Percentiles rank a stretch among this genome's conserved stretches.
phyloP scores from a whole-genome alignment of 92 coral and sea anemone genomes.

The Phenganax stokvisi region DNA sequence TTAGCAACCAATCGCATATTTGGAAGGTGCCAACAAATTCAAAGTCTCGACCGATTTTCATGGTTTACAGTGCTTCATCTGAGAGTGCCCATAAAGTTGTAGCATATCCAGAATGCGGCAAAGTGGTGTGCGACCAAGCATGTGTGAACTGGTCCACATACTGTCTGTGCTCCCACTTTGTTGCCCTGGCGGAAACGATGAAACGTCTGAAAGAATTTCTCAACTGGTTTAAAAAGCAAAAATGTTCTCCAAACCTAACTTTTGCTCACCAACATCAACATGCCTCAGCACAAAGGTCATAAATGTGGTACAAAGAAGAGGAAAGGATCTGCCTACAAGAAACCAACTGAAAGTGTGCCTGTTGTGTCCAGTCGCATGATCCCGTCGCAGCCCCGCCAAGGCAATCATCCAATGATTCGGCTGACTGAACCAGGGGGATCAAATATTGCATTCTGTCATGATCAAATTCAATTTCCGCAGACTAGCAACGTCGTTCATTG shows the following conservation, averaged over 20 bases:
- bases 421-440: neutral
- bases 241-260: slow-evolving; percentile 39
- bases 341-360: slow-evolving; percentile 36
- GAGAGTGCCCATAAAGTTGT: slow-evolving; percentile 39
- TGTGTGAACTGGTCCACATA: slow-evolving; percentile 47
- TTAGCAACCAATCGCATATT: slow-evolving; percentile 18
- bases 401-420: neutral
- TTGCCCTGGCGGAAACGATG: slow-evolving; percentile 49
- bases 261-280: slow-evolving; percentile 42
- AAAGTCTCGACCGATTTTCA: neutral
- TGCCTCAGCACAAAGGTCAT: slow-evolving; percentile 48
- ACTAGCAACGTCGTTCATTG: neutral
- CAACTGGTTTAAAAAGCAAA: slow-evolving; percentile 38
- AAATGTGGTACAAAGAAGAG: slow-evolving; percentile 47
- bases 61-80: slow-evolving; percentile 39
- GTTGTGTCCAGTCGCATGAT: slow-evolving; percentile 45
- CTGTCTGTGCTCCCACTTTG: slow-evolving; percentile 49
- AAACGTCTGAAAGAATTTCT: slow-evolving; percentile 36
- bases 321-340: slow-evolving; percentile 46
- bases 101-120: slow-evolving; percentile 17
- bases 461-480: neutral
- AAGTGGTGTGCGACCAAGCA: slow-evolving; percentile 42
- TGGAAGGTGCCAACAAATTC: slow-evolving; percentile 42
- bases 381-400: slow-evolving; percentile 28
- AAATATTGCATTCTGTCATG: neutral